Percentiles rank a stretch among this genome's conserved stretches.
These are phyloP conservation scores for Physocephala rufipes DNA, from an alignment of 2,888 invertebrate species.

Conservation along the genomic window DNA sequence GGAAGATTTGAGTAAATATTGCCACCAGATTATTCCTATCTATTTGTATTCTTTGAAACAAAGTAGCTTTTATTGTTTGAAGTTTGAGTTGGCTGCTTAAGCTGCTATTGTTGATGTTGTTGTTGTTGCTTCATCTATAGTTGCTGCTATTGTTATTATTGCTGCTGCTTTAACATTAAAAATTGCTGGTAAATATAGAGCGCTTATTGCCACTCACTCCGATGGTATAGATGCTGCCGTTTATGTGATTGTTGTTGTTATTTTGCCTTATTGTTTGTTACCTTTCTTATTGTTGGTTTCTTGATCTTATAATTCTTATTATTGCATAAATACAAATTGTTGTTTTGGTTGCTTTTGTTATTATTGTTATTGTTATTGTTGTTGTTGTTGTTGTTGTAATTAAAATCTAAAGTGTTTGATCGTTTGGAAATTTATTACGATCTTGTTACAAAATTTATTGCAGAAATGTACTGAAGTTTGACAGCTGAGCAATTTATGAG, in stretches of 20 bases:
- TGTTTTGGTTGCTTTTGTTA: slow-evolving; percentile 22
- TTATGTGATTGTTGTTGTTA: slow-evolving; percentile 7
- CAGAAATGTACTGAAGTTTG: slow-evolving; percentile 21
- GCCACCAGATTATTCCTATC: neutral
- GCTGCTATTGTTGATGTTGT: neutral
- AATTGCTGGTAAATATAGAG: neutral
- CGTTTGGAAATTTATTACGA: slow-evolving; percentile 25
- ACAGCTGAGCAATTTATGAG: slow-evolving; percentile 29
- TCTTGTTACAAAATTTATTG: slow-evolving; percentile 32
- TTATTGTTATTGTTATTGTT: slow-evolving; percentile 22
- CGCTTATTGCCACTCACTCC: neutral
- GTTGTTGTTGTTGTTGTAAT: slow-evolving; percentile 26
- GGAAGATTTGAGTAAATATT: neutral
- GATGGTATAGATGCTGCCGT: neutral
- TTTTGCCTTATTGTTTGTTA: neutral
- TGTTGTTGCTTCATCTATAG: neutral
- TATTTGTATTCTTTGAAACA: neutral
- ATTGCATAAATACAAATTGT: slow-evolving; percentile 4
- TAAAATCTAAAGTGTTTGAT: slow-evolving; percentile 27
- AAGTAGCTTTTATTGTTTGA: slow-evolving; percentile 14
- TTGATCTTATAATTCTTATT: neutral
- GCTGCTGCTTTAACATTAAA: too few species aligned
- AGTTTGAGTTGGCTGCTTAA: too few species aligned
- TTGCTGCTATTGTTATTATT: neutral
- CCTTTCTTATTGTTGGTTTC: neutral